These are phyloP conservation scores for Turdus rufiventris DNA, from an alignment of 2,113 vertebrate species.

Conservation along the genomic window DNA sequence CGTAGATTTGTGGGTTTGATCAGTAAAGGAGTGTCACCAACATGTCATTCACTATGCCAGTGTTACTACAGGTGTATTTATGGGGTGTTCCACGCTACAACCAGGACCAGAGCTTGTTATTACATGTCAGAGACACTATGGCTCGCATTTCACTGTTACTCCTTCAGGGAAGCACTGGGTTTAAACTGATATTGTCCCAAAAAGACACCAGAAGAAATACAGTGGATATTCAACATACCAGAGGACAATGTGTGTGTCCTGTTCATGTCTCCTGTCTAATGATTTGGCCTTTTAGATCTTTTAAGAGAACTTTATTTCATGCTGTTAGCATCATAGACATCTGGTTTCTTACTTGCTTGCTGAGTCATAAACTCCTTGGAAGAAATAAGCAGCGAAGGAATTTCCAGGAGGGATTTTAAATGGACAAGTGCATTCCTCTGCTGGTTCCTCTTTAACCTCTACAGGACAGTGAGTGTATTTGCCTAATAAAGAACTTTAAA, in stretches of 20 bases:
- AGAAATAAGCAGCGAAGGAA: not conserved
- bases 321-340: rapidly evolving
- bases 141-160: not conserved
- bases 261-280: not conserved
- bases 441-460: not conserved
- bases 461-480: not conserved
- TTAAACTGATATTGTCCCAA: not conserved
- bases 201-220: not conserved
- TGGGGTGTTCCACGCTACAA: not conserved
- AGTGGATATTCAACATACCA: not conserved
- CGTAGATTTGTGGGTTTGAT: not conserved
- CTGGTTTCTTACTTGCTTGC: not conserved
- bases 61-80: not conserved
- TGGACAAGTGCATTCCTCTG: not conserved
- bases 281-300: not conserved
- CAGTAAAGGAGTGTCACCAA: not conserved
- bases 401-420: not conserved
- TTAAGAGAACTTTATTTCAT: not conserved
- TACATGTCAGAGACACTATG: not conserved
- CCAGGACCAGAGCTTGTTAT: not conserved
- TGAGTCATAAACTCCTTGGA: not conserved
- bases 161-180: not conserved
- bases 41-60: rapidly evolving
- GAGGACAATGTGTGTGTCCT: not conserved
- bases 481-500: not conserved